phyloP scores from a whole-genome alignment of 2,888 invertebrate genomes.

The Nomada ferruginata region DNA sequence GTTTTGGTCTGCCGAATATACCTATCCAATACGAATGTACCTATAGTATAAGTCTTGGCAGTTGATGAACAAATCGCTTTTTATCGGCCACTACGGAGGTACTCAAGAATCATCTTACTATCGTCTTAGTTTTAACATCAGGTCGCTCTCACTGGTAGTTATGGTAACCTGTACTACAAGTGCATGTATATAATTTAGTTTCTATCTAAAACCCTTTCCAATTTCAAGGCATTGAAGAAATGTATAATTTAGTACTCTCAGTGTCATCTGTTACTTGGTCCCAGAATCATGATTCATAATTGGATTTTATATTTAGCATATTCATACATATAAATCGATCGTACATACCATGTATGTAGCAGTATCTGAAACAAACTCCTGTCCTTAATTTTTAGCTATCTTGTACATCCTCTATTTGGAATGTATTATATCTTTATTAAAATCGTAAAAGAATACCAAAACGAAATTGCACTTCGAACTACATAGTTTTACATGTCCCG shows the following conservation, averaged over 20 bases:
- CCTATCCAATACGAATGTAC: too few species aligned
- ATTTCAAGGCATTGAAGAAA: neutral
- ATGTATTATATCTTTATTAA: neutral
- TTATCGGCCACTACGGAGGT: conserved; percentile 59
- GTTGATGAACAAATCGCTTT: conserved; percentile 24
- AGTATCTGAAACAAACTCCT: too few species aligned
- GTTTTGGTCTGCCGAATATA: too few species aligned
- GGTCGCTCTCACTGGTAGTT: neutral
- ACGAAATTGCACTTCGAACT: too few species aligned
- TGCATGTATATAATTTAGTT: too few species aligned
- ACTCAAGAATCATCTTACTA: conserved; percentile 37
- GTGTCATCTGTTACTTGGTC: conserved; percentile 40
- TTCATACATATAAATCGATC: neutral
- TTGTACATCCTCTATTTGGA: too few species aligned
- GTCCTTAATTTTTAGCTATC: too few species aligned
- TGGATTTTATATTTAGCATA: neutral
- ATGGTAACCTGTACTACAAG: too few species aligned
- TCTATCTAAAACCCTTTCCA: too few species aligned
- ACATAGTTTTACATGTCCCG: too few species aligned
- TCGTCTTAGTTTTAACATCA: conserved; percentile 1
- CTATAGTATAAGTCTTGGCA: too few species aligned
- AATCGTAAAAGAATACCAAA: too few species aligned
- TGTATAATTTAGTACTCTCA: neutral
- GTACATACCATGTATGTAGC: neutral
- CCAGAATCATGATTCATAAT: neutral